phyloP scores from a whole-genome alignment of 2,113 vertebrate species.

The Notechis scutatus region DNA sequence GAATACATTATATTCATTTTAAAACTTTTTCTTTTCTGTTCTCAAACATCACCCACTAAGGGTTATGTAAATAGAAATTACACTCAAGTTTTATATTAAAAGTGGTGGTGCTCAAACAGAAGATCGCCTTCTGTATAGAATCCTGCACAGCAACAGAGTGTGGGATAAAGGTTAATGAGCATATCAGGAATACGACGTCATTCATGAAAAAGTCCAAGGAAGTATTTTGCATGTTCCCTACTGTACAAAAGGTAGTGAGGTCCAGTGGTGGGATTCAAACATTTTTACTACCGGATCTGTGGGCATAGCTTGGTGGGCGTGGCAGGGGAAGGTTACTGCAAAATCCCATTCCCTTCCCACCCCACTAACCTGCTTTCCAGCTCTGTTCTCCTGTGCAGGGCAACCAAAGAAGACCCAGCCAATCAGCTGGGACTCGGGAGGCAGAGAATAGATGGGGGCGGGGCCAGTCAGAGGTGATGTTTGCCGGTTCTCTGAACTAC shows the following conservation, averaged over 20 bases:
- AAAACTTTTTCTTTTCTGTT: neutral
- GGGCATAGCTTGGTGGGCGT: too few species aligned
- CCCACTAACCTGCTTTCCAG: too few species aligned
- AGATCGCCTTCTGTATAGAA: neutral
- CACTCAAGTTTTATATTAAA: neutral
- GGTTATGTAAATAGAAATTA: neutral
- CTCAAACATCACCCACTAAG: neutral
- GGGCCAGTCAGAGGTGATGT: too few species aligned
- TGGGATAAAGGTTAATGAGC: neutral
- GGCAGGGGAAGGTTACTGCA: too few species aligned
- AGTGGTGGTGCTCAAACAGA: neutral
- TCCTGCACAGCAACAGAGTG: neutral
- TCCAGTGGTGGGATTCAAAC: too few species aligned
- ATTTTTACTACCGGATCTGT: too few species aligned
- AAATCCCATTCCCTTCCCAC: too few species aligned
- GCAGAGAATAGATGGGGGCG: too few species aligned
- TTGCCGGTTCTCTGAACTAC: too few species aligned
- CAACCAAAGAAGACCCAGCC: too few species aligned
- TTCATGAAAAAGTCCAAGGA: neutral
- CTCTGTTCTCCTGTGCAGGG: too few species aligned
- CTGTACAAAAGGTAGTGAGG: neutral
- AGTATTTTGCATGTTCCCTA: neutral
- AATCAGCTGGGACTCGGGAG: too few species aligned
- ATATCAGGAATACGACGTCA: neutral
- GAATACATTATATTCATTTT: neutral